Percentiles rank a stretch among this genome's conserved stretches.
Evolutionary conservation across 1,140 invertebrate genomes (phyloP).

Genomic region (Neocloeon triangulifer): DNA sequence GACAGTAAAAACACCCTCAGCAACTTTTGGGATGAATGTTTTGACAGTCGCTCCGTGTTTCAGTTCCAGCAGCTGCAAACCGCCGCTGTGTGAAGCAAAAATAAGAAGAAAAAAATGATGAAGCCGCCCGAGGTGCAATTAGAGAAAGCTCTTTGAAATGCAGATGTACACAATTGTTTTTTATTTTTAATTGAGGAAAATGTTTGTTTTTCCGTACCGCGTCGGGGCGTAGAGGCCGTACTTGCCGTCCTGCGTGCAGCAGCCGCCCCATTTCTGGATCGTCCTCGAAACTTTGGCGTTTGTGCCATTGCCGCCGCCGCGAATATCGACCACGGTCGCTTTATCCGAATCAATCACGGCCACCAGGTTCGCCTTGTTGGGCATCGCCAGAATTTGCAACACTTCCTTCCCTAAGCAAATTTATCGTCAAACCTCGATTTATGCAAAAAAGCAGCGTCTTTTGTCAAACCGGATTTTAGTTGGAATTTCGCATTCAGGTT

Average conservation of each 20-base stretch:
- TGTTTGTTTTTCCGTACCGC: too few relatives aligned
- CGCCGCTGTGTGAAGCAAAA: slow-evolving; percentile 46
- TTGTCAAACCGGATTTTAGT: slow-evolving; percentile 33
- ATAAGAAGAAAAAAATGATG: slow-evolving; percentile 2
- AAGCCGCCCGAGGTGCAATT: not conserved
- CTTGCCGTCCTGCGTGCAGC: slow-evolving; percentile 67
- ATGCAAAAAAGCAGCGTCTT: too few relatives aligned
- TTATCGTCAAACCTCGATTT: too few relatives aligned
- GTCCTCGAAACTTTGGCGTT: slow-evolving; percentile 51
- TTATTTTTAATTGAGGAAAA: too few relatives aligned
- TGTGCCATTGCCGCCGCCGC: too few relatives aligned
- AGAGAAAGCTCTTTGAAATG: too few relatives aligned
- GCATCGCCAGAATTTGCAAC: slow-evolving; percentile 43
- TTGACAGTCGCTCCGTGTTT: slow-evolving; percentile 60
- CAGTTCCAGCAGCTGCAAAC: slow-evolving; percentile 71
- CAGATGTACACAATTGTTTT: too few relatives aligned
- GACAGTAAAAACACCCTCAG: slow-evolving; percentile 92
- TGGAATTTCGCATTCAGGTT: slow-evolving; percentile 51
- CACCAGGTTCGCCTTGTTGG: slow-evolving; percentile 58
- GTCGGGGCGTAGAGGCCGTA: slow-evolving; percentile 80
- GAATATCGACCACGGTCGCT: slow-evolving; percentile 63
- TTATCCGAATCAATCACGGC: slow-evolving; percentile 79
- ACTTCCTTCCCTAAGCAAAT: too few relatives aligned
- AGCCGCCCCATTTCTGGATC: slow-evolving; percentile 61
- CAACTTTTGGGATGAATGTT: slow-evolving; percentile 75